These are phyloP conservation scores for Sitobion miscanthi DNA, from an alignment of 1,140 invertebrate species.

Conservation along the genomic window DNA sequence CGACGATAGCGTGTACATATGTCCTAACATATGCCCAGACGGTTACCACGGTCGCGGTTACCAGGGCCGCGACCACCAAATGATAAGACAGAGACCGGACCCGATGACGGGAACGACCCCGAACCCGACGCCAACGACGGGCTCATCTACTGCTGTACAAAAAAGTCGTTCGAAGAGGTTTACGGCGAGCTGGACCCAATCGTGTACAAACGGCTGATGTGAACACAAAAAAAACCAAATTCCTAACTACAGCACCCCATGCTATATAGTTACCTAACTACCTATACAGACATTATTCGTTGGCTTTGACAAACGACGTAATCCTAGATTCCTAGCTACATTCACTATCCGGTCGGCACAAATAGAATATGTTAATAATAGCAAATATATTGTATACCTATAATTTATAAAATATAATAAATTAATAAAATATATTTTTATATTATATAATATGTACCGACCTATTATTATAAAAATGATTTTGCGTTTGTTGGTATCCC, in stretches of 20 bases:
- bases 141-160: conserved; percentile 29
- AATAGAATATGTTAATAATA: not conserved
- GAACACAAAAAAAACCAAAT: not conserved
- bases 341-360: not conserved
- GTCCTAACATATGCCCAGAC: not conserved
- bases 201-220: not conserved
- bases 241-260: too few species aligned
- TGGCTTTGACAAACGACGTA: not conserved
- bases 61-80: not conserved
- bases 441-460: too few species aligned
- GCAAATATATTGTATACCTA: too few species aligned
- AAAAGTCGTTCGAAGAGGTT: conserved; percentile 7
- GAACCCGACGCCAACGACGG: conserved; percentile 6
- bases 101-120: not conserved
- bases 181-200: conserved; percentile 12
- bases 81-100: too few species aligned
- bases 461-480: too few species aligned
- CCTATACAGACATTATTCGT: not conserved
- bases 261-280: not conserved
- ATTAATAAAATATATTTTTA: too few species aligned
- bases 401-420: too few species aligned
- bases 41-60: not conserved
- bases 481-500: too few species aligned
- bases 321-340: too few species aligned
- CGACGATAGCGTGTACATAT: conserved; percentile 26